Percentiles rank a stretch among this genome's conserved stretches.
These are phyloP conservation scores for Nemoura dubitans DNA, from an alignment of 2,888 invertebrate genomes.

Conservation along the genomic window DNA sequence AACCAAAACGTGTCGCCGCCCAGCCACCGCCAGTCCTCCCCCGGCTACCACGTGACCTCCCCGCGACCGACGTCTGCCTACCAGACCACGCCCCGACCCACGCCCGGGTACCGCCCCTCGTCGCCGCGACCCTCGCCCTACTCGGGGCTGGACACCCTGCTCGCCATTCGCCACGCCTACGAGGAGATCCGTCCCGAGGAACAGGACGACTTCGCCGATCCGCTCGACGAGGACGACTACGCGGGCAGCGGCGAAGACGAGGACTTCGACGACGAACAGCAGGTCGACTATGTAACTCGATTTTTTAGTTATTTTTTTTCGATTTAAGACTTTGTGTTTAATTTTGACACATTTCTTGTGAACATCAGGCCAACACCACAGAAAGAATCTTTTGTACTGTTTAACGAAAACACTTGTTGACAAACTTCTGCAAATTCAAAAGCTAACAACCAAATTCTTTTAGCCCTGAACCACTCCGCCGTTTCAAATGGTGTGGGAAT, in stretches of 20 bases:
- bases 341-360: no score
- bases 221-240: constrained; percentile 45
- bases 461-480: no score
- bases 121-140: constrained; percentile 42
- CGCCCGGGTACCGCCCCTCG: constrained; percentile 17
- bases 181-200: constrained; percentile 35
- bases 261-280: constrained; percentile 43
- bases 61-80: not conserved
- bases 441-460: no score
- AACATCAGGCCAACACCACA: no score
- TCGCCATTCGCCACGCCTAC: constrained; percentile 28
- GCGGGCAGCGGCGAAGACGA: constrained; percentile 29
- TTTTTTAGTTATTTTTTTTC: constrained; percentile 52
- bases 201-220: constrained; percentile 45
- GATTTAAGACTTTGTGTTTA: constrained; percentile 32
- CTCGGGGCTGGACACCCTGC: constrained; percentile 21
- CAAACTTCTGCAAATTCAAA: no score
- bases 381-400: no score
- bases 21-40: not conserved
- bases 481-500: no score
- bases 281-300: no score
- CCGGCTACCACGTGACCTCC: not conserved
- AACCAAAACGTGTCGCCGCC: not conserved
- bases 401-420: no score
- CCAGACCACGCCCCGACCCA: not conserved